Conservation (phyloP, 2,113 vertebrate species). For the Alouatta palliata region DNA sequence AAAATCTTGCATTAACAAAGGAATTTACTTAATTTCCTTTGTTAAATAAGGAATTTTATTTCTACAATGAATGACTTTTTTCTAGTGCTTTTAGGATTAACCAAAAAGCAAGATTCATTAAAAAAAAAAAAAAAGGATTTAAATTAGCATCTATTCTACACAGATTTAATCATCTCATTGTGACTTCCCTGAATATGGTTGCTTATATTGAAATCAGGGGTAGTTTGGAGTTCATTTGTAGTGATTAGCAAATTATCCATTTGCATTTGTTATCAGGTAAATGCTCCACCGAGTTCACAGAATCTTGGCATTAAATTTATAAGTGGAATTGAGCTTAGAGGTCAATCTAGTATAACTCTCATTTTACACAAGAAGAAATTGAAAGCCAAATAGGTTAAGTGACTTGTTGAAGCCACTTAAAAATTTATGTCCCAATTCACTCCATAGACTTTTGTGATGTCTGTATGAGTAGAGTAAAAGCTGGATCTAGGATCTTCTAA, state of each 20-base stretch:
- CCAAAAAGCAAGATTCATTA: neutral
- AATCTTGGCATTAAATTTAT: slow-evolving; percentile 17
- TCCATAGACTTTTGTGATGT: neutral
- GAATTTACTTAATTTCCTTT: slow-evolving; percentile 43
- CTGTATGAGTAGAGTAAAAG: neutral
- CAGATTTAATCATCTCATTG: neutral
- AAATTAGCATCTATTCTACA: neutral
- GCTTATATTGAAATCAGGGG: neutral
- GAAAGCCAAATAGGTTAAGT: slow-evolving; percentile 36
- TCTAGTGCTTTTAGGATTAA: slow-evolving; percentile 10
- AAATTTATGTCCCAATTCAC: neutral
- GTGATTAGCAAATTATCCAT: neutral
- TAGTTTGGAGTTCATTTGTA: neutral
- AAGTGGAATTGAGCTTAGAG: slow-evolving; percentile 38
- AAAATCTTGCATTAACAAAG: slow-evolving; percentile 45
- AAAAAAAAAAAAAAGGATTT: neutral
- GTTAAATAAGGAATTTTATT: too few species aligned
- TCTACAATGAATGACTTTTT: slow-evolving; percentile 30
- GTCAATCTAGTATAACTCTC: slow-evolving; percentile 3
- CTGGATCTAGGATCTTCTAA: neutral
- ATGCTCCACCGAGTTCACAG: neutral
- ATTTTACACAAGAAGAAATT: slow-evolving; percentile 44
- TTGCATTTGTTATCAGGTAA: neutral
- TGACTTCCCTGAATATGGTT: neutral
- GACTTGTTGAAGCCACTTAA: slow-evolving; percentile 30